These are phyloP conservation scores for Pentamera pediparva DNA, from an alignment of 53 echinoderm and acorn worm genomes.

Conservation along the genomic window DNA sequence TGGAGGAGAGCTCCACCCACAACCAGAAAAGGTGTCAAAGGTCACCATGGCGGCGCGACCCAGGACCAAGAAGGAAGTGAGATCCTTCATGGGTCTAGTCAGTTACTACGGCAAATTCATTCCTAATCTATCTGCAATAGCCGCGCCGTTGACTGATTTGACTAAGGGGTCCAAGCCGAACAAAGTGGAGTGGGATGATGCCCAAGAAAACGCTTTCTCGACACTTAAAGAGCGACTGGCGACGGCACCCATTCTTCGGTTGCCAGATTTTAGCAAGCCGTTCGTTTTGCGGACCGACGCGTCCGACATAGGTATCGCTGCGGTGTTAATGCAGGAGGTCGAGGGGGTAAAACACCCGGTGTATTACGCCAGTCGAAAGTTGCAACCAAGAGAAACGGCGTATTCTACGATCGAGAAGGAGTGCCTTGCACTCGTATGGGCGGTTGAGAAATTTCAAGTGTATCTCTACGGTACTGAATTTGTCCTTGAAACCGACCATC, in stretches of 20 bases:
- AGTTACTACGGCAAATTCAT: slow-evolving; percentile 36
- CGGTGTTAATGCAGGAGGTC: slow-evolving; percentile 29
- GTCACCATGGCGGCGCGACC: background rate
- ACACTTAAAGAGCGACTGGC: background rate
- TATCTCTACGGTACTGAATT: slow-evolving; percentile 34
- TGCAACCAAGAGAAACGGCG: slow-evolving; percentile 29
- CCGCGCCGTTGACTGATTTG: slow-evolving; percentile 29
- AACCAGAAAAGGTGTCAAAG: slow-evolving; percentile 11
- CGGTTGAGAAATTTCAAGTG: slow-evolving; percentile 25
- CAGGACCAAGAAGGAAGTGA: slow-evolving; percentile 26
- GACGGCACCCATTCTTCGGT: slow-evolving; percentile 17
- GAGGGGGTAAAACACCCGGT: slow-evolving; percentile 34
- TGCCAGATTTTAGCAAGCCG: background rate
- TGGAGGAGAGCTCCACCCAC: slow-evolving; percentile 19
- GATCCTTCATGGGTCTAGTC: slow-evolving; percentile 23
- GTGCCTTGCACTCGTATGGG: slow-evolving; percentile 49
- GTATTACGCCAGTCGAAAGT: slow-evolving; percentile 42
- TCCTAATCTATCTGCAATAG: slow-evolving; percentile 24
- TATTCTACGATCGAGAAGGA: slow-evolving; percentile 45
- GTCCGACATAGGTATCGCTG: slow-evolving; percentile 7
- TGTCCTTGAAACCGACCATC: slow-evolving; percentile 23
- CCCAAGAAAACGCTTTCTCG: slow-evolving; percentile 6
- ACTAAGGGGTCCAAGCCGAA: slow-evolving; percentile 1
- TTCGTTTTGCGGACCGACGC: slow-evolving; percentile 29
- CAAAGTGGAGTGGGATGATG: slow-evolving; percentile 14